phyloP scores from a whole-genome alignment of 2,113 vertebrate genomes.

The Corydoras maculifer region DNA sequence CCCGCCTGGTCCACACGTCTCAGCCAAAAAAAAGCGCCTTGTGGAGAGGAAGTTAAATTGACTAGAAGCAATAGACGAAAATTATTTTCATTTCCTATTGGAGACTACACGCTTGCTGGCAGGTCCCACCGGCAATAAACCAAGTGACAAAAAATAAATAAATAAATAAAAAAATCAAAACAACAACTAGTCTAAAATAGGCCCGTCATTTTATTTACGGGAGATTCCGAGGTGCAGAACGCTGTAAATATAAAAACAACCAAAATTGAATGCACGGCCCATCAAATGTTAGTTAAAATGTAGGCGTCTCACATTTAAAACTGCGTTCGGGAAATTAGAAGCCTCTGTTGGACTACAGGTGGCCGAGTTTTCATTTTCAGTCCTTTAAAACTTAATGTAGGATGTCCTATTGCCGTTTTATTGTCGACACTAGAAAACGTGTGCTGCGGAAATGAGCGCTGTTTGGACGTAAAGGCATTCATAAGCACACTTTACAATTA shows the following conservation, averaged over 20 bases:
- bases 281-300: no score
- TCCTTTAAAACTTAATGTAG: conserved; percentile 35
- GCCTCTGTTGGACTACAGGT: not conserved
- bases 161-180: conserved; percentile 27
- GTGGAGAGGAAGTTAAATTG: conserved; percentile 95
- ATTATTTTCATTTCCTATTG: conserved; percentile 93
- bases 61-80: conserved; percentile 98
- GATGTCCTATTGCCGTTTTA: conserved; percentile 24
- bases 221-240: no score
- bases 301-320: not conserved
- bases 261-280: no score
- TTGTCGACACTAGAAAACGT: conserved; percentile 24
- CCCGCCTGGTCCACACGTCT: conserved; percentile 89
- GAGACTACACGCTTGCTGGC: conserved; percentile 32
- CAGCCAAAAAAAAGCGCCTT: conserved; percentile 82
- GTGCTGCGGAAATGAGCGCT: conserved; percentile 41
- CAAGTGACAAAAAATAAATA: not conserved
- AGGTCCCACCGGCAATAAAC: conserved; percentile 8
- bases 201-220: not conserved
- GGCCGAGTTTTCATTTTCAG: not conserved
- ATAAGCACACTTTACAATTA: conserved; percentile 44
- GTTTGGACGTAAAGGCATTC: conserved; percentile 38
- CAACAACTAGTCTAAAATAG: conserved; percentile 32
- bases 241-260: no score
- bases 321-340: conserved; percentile 2